Conservation (phyloP, 2,888 invertebrate species). For the Caprella mutica region DNA sequence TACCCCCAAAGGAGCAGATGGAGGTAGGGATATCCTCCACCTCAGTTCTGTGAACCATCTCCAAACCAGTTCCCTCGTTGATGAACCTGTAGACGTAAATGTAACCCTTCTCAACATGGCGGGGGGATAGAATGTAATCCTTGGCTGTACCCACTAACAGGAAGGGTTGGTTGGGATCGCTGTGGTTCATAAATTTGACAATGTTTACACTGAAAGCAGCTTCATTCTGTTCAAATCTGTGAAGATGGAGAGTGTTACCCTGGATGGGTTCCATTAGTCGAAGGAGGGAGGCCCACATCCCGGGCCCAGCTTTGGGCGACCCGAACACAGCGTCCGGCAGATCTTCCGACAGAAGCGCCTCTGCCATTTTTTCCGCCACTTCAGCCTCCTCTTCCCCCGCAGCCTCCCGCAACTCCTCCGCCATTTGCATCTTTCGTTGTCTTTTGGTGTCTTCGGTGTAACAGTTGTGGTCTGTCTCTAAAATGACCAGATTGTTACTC, state of each 20-base stretch:
- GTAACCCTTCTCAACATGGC: conserved; percentile 67
- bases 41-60: conserved; percentile 84
- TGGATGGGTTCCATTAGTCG: conserved; percentile 73
- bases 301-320: conserved; percentile 83
- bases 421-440: conserved; percentile 87
- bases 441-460: conserved; percentile 95
- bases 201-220: conserved; percentile 79
- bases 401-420: conserved; percentile 94
- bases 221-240: conserved; percentile 87
- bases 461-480: conserved; percentile 96
- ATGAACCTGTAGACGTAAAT: conserved; percentile 66
- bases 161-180: conserved; percentile 49
- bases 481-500: conserved; percentile 73
- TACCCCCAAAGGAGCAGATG: conserved; percentile 79
- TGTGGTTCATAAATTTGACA: conserved; percentile 60
- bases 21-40: conserved; percentile 86
- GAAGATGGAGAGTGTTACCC: conserved; percentile 62
- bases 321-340: conserved; percentile 88
- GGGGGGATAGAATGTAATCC: conserved; percentile 77
- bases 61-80: conserved; percentile 66
- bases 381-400: conserved; percentile 93
- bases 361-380: conserved; percentile 92
- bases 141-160: conserved; percentile 81
- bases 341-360: conserved; percentile 87
- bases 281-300: conserved; percentile 90